Conservation (phyloP, 2,113 vertebrate genomes). For the Neodon shergylaensis region DNA sequence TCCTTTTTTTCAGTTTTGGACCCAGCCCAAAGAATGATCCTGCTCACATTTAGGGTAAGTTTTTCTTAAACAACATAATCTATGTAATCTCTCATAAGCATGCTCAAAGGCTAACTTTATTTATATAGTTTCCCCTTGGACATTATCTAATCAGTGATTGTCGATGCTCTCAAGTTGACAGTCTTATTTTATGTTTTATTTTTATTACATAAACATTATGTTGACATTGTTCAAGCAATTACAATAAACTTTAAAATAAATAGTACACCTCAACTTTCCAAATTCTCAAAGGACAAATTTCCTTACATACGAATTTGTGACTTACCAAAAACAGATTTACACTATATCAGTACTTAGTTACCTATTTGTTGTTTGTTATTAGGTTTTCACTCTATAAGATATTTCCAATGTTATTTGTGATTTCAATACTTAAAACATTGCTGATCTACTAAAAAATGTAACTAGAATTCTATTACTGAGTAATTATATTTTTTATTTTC, state of each 20-base stretch:
- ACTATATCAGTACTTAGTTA: neutral
- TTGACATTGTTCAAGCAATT: neutral
- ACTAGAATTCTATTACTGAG: neutral
- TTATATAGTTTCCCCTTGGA: too few relatives aligned
- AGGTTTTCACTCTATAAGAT: neutral
- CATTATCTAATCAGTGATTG: neutral
- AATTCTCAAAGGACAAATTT: neutral
- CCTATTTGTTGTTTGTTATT: neutral
- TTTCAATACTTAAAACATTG: neutral
- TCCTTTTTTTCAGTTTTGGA: neutral
- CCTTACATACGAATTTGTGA: neutral
- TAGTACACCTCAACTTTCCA: neutral
- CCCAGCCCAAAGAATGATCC: neutral
- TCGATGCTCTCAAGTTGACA: neutral
- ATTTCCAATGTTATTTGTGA: constrained; percentile 3
- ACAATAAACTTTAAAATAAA: neutral
- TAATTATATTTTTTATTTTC: neutral
- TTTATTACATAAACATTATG: neutral
- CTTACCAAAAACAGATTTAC: neutral
- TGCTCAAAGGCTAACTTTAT: neutral
- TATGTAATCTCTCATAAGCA: neutral
- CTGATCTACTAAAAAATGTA: neutral
- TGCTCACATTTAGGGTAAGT: neutral
- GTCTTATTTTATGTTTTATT: neutral
- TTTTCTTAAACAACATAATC: neutral